These are phyloP conservation scores for Ailuropoda melanoleuca DNA, from an alignment of 2,113 vertebrate species.

Conservation along the genomic window DNA sequence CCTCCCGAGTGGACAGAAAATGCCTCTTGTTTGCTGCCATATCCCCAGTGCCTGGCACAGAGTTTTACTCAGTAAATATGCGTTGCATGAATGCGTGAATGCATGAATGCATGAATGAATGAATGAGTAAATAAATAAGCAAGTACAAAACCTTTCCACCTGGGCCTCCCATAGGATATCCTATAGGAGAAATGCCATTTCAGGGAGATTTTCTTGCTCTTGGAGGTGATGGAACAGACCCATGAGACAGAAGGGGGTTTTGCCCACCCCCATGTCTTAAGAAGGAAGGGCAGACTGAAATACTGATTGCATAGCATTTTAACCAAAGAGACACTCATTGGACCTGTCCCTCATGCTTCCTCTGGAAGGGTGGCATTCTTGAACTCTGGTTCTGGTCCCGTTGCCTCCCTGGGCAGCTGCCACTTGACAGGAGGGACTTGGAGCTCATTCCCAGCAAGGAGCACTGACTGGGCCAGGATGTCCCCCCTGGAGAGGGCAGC, in stretches of 20 bases:
- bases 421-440: no score
- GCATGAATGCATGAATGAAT: not conserved
- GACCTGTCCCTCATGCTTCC: not conserved
- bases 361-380: rapidly evolving
- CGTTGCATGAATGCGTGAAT: not conserved
- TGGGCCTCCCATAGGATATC: not conserved
- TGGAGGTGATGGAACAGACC: not conserved
- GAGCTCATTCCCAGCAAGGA: no score
- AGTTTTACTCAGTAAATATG: not conserved
- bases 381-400: not conserved
- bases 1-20: rapidly evolving
- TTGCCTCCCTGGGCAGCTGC: not conserved
- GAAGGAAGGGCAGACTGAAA: not conserved
- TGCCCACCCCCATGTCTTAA: rapidly evolving
- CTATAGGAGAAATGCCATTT: not conserved
- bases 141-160: not conserved
- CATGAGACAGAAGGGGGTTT: no score
- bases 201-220: not conserved
- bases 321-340: no score
- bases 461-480: rapidly evolving
- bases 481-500: not conserved
- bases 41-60: not conserved
- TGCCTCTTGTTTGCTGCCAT: rapidly evolving
- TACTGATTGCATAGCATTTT: rapidly evolving
- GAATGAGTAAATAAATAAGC: not conserved